phyloP scores from a whole-genome alignment of 2,113 vertebrate species.

The Zapus hudsonius region DNA sequence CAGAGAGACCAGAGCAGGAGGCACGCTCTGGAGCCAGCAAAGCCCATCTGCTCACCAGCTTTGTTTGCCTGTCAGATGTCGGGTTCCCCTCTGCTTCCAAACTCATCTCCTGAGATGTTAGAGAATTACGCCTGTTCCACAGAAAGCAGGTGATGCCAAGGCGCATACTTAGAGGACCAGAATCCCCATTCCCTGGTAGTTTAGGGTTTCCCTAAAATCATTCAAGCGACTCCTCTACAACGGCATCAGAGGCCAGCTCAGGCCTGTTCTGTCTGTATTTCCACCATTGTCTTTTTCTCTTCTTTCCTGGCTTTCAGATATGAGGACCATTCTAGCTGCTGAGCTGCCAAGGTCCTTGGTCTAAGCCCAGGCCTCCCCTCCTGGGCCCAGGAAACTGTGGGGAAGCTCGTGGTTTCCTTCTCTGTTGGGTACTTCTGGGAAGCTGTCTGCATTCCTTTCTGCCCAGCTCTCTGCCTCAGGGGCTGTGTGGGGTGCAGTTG shows the following conservation, averaged over 20 bases:
- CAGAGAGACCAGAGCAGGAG: not conserved
- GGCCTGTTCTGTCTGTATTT: not conserved
- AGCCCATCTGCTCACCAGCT: slow-evolving; percentile 46
- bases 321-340: not conserved
- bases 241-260: slow-evolving; percentile 17
- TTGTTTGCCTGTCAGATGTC: slow-evolving; percentile 44
- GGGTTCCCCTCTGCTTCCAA: not conserved
- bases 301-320: not conserved
- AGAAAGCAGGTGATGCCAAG: slow-evolving; percentile 23
- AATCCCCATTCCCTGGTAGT: not conserved
- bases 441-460: slow-evolving; percentile 76
- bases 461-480: slow-evolving; percentile 44
- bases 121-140: not conserved
- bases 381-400: slow-evolving; percentile 62
- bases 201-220: not conserved
- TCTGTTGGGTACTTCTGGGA: slow-evolving; percentile 60
- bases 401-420: slow-evolving; percentile 55
- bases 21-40: not conserved
- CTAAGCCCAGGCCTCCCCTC: not conserved
- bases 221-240: too few relatives aligned
- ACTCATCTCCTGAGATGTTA: not conserved
- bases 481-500: slow-evolving; percentile 33
- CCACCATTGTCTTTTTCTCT: not conserved
- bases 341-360: slow-evolving; percentile 4
- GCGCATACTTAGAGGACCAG: not conserved